These are phyloP conservation scores for Anticlea derivata DNA, from an alignment of 2,888 invertebrate genomes.

Conservation along the genomic window DNA sequence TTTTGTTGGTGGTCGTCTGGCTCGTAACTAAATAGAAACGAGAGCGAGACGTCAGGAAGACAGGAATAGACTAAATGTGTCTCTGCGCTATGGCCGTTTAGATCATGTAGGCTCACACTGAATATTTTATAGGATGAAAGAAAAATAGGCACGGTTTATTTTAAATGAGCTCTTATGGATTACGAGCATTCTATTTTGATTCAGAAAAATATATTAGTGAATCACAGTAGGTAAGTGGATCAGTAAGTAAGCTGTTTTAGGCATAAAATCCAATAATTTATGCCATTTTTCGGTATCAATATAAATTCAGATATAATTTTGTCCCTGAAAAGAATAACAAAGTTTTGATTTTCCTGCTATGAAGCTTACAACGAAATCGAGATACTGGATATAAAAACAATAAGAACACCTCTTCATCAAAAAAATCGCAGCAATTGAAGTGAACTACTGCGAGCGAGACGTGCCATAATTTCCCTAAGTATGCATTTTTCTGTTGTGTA, in stretches of 20 bases:
- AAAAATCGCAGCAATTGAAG: constrained; percentile 17
- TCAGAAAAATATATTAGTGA: too few species aligned
- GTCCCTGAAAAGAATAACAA: too few species aligned
- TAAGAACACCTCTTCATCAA: too few species aligned
- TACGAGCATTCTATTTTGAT: too few species aligned
- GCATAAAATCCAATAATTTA: too few species aligned
- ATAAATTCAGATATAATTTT: too few species aligned
- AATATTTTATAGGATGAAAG: constrained; percentile 14
- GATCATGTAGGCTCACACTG: constrained; percentile 18
- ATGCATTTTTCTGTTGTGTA: constrained; percentile 60
- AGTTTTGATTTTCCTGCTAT: too few species aligned
- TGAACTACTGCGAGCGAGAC: constrained; percentile 47
- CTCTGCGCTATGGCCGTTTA: constrained; percentile 42
- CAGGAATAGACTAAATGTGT: constrained; percentile 46
- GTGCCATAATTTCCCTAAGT: constrained; percentile 68
- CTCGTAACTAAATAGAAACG: constrained; percentile 56
- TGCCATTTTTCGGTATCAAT: too few species aligned
- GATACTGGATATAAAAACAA: too few species aligned
- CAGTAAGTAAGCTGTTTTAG: too few species aligned
- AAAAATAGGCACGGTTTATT: constrained; percentile 12
- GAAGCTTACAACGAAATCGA: too few species aligned
- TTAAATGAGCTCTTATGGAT: constrained; percentile 5
- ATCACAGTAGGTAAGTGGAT: too few species aligned
- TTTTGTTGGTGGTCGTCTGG: constrained; percentile 68
- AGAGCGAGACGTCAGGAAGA: constrained; percentile 45